Percentiles rank a stretch among this genome's conserved stretches.
phyloP scores from a whole-genome alignment of 1,140 invertebrate species.

The Myzus persicae region DNA sequence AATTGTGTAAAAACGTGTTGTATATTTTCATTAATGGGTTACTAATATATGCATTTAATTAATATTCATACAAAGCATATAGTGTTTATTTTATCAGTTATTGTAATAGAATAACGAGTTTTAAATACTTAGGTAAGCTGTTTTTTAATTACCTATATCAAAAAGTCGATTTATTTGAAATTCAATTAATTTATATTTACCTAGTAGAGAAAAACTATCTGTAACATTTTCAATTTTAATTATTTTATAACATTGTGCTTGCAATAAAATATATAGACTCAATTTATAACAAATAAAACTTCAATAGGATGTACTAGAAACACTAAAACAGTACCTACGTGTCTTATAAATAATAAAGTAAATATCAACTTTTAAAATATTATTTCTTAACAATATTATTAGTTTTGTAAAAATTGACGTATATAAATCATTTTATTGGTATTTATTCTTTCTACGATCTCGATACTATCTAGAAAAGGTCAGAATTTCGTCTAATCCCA shows the following conservation, averaged over 20 bases:
- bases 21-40: not conserved
- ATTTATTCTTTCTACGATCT: not conserved
- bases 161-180: not conserved
- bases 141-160: not conserved
- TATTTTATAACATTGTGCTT: not conserved
- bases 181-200: not conserved
- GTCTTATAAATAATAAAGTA: not conserved
- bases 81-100: not conserved
- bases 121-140: not conserved
- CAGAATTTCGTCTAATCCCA: not conserved
- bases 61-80: not conserved
- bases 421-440: not conserved
- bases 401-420: not conserved
- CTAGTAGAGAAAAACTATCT: not conserved
- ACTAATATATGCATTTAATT: not conserved
- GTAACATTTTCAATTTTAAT: not conserved
- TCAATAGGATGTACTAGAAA: not conserved
- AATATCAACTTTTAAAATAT: not conserved
- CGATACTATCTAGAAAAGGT: not conserved
- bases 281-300: not conserved
- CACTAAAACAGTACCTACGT: not conserved
- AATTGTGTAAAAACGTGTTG: not conserved
- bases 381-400: not conserved
- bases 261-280: too few relatives aligned
- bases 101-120: not conserved